Base-by-base conservation (phyloP, 2,888 invertebrate genomes). In the Hypercompe scribonia region DNA sequence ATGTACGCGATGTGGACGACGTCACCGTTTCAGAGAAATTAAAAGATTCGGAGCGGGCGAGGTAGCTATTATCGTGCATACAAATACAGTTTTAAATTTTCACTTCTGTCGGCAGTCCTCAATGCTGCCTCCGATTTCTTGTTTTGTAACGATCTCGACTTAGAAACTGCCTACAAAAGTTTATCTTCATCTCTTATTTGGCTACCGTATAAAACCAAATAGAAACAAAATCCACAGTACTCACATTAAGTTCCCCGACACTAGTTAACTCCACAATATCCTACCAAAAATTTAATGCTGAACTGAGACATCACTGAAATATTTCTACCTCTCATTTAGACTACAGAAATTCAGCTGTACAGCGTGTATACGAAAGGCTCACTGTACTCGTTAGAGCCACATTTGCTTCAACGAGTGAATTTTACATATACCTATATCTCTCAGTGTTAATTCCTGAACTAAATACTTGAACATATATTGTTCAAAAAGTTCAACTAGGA, bases 311-410 rank as follows among this genome's bases (percentile, higher is more conserved):
- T 61, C 28, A 28, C 18, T 28, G 28, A 39, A 39, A 39, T 39
- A 65, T 28, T 28, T 36, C 21, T 11, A 65, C 28, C 28, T 42
- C 18, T 65, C 28, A 42, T 18, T 28, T n/a, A 65, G 36, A 3
- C 36, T 13, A 46, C 33, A 46, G 46, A 66, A 66, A 24, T 66
- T 31, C 24, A 46, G 24, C 46, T 33, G 33, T 24, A 31, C 42
- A 31, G 0, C 31, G 31, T 24, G 33, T 24, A 5, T 28, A 46
- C 15, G 11, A 31, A 33, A 46, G 31, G 42, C 18, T 42, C 65
- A 8, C 39, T 66, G 24, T 42, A 42, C 66, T 33, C 66, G 66
- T 66, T 66, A 46, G 33, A 46, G 46, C 66, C 42, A 31, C 66
- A 33, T 66, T 46, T 66, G 24, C 46, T 66, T 66, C 31, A 66